Evolutionary conservation across 2,888 invertebrate species (phyloP), one percentile per base, ranked within the genome.

Genomic region (Liodrosophila aerea): DNA sequence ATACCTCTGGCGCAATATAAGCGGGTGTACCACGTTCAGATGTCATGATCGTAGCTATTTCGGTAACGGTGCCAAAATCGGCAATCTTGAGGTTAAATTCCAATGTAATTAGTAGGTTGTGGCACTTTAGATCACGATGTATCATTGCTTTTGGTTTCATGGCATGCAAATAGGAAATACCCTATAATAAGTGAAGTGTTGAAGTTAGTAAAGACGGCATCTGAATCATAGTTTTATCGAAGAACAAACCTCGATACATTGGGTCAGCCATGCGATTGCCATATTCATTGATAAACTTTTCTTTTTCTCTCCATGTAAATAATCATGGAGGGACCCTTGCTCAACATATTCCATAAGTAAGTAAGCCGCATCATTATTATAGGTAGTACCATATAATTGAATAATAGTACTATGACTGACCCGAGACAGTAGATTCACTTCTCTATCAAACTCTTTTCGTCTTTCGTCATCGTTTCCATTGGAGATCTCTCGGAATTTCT

Each of bases 281-380:
- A 16, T 15, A 7, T 7, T 11, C 7, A 37, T 15, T 15, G 2
- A 7, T 4, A 1, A 7, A n/a, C 9, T n/a, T 11, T 9, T 29
- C n/a, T 2, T 16, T 5, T 5, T 1, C 7, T 15, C 1, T 8
- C 8, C 39, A n/a, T 40, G 39, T 36, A 39, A 3, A 30, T 30
- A 49, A 11, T 39, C 18, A 5, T 16, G 15, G 8, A 49, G 39
- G 7, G 49, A 15, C n/a, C 49, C 39, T n/a, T 18, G 11, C 4
- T 49, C 39, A 7, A 18, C 31, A 49, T 39, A 49, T 8, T 49
- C 49, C 39, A 49, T 5, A 7, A 40, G 40, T 44, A 50, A 44
- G 5, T 22, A 22, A 22, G 22, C 22, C 22, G 22, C 22, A 22
- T 22, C 22, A 22, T 22, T 22, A 4, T 22, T 22, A 5, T 22